Evolutionary conservation across 2,888 invertebrate genomes (phyloP), one percentile per base, ranked within the genome.

Genomic region (Dicranocentrus wangi): DNA sequence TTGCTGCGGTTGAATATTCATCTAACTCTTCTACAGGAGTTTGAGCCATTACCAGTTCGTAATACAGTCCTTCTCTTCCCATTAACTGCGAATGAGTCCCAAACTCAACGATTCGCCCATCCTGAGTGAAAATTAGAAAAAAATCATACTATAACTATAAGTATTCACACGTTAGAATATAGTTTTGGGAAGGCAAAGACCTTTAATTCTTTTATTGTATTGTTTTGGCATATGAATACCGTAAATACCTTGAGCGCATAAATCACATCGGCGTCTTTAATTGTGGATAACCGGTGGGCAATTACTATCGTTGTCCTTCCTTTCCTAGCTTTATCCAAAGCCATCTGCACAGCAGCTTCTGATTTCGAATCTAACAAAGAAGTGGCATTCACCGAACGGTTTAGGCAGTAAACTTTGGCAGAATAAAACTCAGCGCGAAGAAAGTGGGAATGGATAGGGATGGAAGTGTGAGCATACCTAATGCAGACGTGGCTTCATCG

Each of bases 311-410:
- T 88, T 2, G 88, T 88, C 58, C 89, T 83, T 13, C 88, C 88
- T 77, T 87, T 76, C 28, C 87, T 88, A 0, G 90, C 91, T 81
- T 89, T 89, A 73, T 91, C 90, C 17, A 91, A 87, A 17, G 91
- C 91, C 15, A 87, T 87, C 87, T 91, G 91, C 1, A 91, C 91
- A 10, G 90, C 85, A 0, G 88, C 87, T 86, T 91, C 82, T 83
- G 86, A 94, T 94, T 85, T 93, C 92, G 2, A 93, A 92, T 89
- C 95, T 94, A 47, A n/a, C 13, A 65, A 42, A 13, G 69, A 72
- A 7, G 91, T 91, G 10, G 90, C 90, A n/a, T n/a, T n/a, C n/a
- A n/a, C n/a, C n/a, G n/a, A n/a, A n/a, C n/a, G n/a, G n/a, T n/a
- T n/a, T n/a, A n/a, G n/a, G n/a, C n/a, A n/a, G n/a, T n/a, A n/a